Evolutionary conservation across 2,113 vertebrate genomes (phyloP).

Genomic region (Paralichthys olivaceus): DNA sequence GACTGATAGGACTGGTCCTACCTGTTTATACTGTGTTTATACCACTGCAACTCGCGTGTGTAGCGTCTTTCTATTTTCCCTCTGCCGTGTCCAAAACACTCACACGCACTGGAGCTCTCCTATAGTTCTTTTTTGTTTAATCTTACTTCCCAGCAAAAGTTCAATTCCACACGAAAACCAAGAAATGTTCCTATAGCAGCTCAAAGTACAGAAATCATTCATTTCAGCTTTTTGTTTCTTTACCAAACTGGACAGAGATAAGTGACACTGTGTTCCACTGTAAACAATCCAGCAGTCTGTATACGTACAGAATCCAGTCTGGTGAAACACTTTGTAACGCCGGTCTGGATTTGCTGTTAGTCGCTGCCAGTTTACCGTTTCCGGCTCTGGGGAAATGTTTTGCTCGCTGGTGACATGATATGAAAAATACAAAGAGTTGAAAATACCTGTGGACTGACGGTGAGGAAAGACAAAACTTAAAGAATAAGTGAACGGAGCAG

Average conservation of each 20-base stretch:
- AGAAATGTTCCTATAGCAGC: conserved; percentile 1
- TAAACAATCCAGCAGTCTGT: conserved; percentile 52
- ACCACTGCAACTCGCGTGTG: conserved; percentile 37
- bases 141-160: not conserved
- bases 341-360: conserved; percentile 81
- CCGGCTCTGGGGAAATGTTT: conserved; percentile 76
- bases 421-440: conserved; percentile 64
- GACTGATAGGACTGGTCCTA: conserved; percentile 65
- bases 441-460: conserved; percentile 40
- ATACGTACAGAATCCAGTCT: conserved; percentile 61
- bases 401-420: conserved; percentile 65
- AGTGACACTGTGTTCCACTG: conserved; percentile 43
- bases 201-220: conserved; percentile 21
- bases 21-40: conserved; percentile 72
- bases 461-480: conserved; percentile 19
- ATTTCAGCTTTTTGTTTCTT: conserved; percentile 26
- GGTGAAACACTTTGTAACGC: conserved; percentile 73
- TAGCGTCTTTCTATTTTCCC: conserved; percentile 42
- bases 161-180: not conserved
- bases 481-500: conserved; percentile 5
- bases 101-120: conserved; percentile 23
- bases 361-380: conserved; percentile 72
- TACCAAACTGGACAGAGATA: conserved; percentile 17
- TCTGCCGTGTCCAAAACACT: conserved; percentile 35
- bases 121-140: conserved; percentile 17